Evolutionary conservation across 2,888 invertebrate genomes (phyloP).

Genomic region (Carcina quercana): DNA sequence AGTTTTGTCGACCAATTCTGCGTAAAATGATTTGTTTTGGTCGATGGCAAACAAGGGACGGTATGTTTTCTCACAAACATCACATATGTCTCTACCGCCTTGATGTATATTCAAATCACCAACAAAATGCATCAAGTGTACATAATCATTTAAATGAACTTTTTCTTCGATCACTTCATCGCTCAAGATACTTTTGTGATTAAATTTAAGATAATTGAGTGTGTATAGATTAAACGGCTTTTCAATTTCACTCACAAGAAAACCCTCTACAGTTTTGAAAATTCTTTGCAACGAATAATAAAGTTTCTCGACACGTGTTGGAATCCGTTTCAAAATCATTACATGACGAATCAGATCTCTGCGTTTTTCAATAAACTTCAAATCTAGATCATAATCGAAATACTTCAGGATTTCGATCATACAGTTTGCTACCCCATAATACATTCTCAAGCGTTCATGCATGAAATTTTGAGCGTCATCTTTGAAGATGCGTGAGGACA

Average conservation of each 20-base stretch:
- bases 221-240: constrained; percentile 23
- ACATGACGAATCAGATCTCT: constrained; percentile 25
- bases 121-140: constrained; percentile 21
- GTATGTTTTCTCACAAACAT: constrained; percentile 24
- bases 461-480: constrained; percentile 21
- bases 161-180: constrained; percentile 19
- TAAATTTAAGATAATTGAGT: constrained; percentile 28
- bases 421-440: constrained; percentile 19
- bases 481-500: constrained; percentile 27
- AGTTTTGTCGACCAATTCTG: constrained; percentile 17
- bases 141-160: constrained; percentile 26
- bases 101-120: constrained; percentile 7
- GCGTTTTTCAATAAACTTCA: constrained; percentile 23
- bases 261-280: constrained; percentile 27
- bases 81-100: constrained; percentile 3
- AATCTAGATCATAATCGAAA: constrained; percentile 27
- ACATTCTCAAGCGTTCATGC: constrained; percentile 30
- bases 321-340: constrained; percentile 27
- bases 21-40: constrained; percentile 26
- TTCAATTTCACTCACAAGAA: constrained; percentile 27
- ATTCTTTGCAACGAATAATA: constrained; percentile 25
- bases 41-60: constrained; percentile 25
- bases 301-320: constrained; percentile 19
- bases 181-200: constrained; percentile 24
- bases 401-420: constrained; percentile 32